Base-by-base conservation (phyloP, 2,113 vertebrate species). In the Chinchilla lanigera region DNA sequence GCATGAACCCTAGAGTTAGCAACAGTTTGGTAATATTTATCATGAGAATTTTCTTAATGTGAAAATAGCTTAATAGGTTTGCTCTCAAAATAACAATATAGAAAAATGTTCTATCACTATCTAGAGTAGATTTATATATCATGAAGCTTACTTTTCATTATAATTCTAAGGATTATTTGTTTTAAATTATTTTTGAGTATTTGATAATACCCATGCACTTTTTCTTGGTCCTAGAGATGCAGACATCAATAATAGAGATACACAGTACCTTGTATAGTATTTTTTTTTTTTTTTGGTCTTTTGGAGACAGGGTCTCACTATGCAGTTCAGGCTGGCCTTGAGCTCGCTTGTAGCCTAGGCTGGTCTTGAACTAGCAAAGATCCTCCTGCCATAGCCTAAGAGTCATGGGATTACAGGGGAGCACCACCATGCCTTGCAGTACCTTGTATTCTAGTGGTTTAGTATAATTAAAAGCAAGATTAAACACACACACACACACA, bases 1-100 rank as follows among this genome's bases (percentile, higher is more conserved):
- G 5, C 5, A 12, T 47, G 2, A 7, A 4, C 5, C 22, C 24
- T 19, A 3, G 7, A 28, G 67, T 5, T 26, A 41, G 44, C 3
- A 65, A 20, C 47, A 1, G 19, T 13, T 80, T 69, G 33, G 26
- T 20, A 41, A 61, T n/a, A 41, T 58, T 75, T 67, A 0, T 60
- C 33, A 77, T 35, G 7, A 86, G 6, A 63, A 33, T 12, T 60
- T 85, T 84, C 69, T 77, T 67, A 50, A 33, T 16, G 19, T 85
- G 35, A 60, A 60, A 58, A 50, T 71, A 61, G 4, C 2, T 58
- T 60, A 77, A 41, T 69, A 44, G 38, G 0, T n/a, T 1, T 33
- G 22, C 7, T 93, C 17, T 54, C 1, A 16, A 93, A 81, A 54
- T 38, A 13, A 16, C 10, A 52, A 10, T 60, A 44, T 0, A 38